Evolutionary conservation across 2,888 invertebrate genomes (phyloP), one percentile per base, ranked within the genome.

Genomic region (Agelastica alni): DNA sequence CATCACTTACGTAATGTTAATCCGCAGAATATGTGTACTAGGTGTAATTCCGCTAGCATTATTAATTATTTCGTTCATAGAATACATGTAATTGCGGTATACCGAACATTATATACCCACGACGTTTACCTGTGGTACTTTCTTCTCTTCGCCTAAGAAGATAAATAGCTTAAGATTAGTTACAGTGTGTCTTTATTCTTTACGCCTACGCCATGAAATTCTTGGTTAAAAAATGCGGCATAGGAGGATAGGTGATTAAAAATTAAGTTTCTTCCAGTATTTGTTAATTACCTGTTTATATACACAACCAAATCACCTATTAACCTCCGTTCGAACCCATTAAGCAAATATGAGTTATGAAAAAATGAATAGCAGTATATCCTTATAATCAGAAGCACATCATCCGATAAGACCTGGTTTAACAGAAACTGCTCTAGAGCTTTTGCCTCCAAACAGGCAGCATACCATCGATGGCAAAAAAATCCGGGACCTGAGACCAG

Each of bases 41-140:
- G 48, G 53, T 53, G 53, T 47, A 53, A 53, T 53, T 47, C 48
- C 48, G 53, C 47, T 53, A 53, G 48, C 37, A 48, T 48, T 53
- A 53, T 53, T 53, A 53, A 53, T 53, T 53, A 53, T 47, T 30
- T n/a, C 37, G 53, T 42, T 22, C 53, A 43, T 53, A 53, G 53
- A 42, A 53, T 53, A 53, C 47, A 47, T 41, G 53, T 53, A 53
- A 53, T 53, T 53, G 48, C 53, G 17, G 53, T 18, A 22, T 30
- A 43, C 53, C 46, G 42, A 42, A 53, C 53, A 44, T 53, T 48
- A 42, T 28, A 48, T 34, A 48, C 26, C 26, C 26, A 26, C 26
- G 26, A 26, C 26, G 26, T 26, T 9, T 43, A 42, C 32, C 43
- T 36, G 22, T 43, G 43, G 48, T 30, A 31, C 47, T 37, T 42